Base-by-base conservation (phyloP, 2,113 vertebrate species). In the Trochalopteron elliotii region DNA sequence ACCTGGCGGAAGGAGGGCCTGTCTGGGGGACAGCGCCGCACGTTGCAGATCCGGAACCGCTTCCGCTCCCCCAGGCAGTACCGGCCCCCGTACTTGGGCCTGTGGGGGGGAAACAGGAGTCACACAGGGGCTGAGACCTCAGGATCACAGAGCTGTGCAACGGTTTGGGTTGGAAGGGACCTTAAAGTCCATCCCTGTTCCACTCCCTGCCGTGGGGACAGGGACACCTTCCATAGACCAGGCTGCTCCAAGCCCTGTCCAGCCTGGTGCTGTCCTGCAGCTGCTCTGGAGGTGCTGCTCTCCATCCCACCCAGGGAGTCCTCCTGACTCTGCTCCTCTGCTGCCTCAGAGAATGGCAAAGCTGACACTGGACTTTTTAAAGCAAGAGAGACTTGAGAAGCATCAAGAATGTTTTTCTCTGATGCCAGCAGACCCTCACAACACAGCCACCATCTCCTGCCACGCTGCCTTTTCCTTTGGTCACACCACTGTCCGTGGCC, bases 1-100 rank as follows among this genome's bases (percentile, higher is more conserved):
- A 98, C 6, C 11, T 99, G 98, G 71, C 99, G 98, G 97, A 99
- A 99, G 79, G 98, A 98, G 16, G 98, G 98, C 24, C 33, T 71
- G 47, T 97, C 97, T 0, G 7, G 20, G 5, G 97, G 96, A 61
- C 99, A 99, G 0, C 98, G 92, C 25, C 94, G 67, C 15, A 84
- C 56, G 83, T 98, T 99, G 95, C 99, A 99, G 39, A 99, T 97
- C 40, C 97, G 97, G 96, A 98, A 98, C 59, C 99, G 97, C 25
- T 93, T 98, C 33, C 99, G 97, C 83, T 99, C 98, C 5, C 99
- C 99, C 14, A 99, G 97, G 89, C 99, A 99, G 94, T 99, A 99
- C 64, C 91, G 98, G 71, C 99, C 99, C 31, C 98, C 98, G 25
- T 99, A 96, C 83, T 97, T 99, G 0, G 99, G 99, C 45, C 99